Percentiles rank a stretch among this genome's conserved stretches.
These are phyloP conservation scores for Lepus timidus DNA, from an alignment of 2,113 vertebrate species.

Conservation along the genomic window DNA sequence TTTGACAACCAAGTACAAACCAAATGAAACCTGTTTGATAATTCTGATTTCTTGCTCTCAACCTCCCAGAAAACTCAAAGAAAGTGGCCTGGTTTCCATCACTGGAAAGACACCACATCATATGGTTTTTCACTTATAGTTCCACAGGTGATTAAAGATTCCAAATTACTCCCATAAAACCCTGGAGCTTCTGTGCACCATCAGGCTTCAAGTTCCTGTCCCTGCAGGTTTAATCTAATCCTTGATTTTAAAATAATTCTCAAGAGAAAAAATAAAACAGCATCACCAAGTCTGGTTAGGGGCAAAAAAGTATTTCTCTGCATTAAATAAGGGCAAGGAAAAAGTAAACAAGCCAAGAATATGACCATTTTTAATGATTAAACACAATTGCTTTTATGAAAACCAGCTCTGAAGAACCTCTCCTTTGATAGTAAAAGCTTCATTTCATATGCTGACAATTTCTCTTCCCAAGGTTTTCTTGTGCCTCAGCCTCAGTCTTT, in stretches of 20 bases:
- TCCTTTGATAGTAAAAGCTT: slow-evolving; percentile 41
- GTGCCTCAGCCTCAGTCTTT: not conserved
- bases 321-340: not conserved
- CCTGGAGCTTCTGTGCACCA: not conserved
- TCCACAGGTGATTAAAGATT: not conserved
- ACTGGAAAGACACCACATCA: not conserved
- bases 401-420: slow-evolving; percentile 20
- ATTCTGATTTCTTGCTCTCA: not conserved
- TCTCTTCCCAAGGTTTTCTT: not conserved
- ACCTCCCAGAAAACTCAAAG: not conserved
- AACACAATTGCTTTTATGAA: slow-evolving; percentile 53
- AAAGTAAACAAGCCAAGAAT: not conserved
- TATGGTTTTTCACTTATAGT: not conserved
- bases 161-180: not conserved
- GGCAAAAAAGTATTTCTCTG: slow-evolving; percentile 53
- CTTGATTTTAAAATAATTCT: not conserved
- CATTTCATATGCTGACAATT: slow-evolving; percentile 56
- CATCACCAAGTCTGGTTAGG: not conserved
- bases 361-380: slow-evolving; percentile 27
- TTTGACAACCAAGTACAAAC: slow-evolving; percentile 15
- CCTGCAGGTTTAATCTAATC: not conserved
- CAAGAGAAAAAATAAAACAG: not conserved
- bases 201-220: not conserved
- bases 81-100: not conserved
- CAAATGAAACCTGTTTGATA: not conserved